These are phyloP conservation scores for Plagodis dolabraria DNA, from an alignment of 2,888 invertebrate genomes.

Conservation along the genomic window DNA sequence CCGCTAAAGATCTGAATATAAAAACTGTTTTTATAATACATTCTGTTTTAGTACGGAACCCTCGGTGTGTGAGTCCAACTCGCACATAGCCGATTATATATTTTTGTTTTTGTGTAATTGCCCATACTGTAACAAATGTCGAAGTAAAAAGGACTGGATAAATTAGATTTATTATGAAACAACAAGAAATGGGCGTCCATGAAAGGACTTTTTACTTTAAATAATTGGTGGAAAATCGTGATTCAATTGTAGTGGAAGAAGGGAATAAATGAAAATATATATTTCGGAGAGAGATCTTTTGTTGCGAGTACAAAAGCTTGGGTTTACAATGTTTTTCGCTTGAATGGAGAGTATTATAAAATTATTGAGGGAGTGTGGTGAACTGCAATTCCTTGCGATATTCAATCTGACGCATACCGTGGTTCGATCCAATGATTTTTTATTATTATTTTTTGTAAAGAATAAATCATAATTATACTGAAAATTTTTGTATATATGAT, in stretches of 20 bases:
- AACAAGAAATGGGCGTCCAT: slow-evolving; percentile 37
- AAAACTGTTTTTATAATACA: no score
- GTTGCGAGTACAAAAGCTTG: slow-evolving; percentile 23
- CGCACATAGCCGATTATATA: no score
- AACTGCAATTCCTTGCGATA: no score
- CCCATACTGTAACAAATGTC: slow-evolving; percentile 7
- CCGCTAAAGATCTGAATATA: no score
- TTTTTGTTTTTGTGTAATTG: slow-evolving; percentile 4
- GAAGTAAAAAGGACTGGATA: slow-evolving; percentile 25
- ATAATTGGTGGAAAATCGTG: slow-evolving; percentile 39
- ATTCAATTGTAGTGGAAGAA: slow-evolving; percentile 34
- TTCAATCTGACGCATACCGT: no score
- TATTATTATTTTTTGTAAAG: no score
- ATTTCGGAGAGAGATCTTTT: slow-evolving; percentile 14
- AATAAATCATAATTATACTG: no score
- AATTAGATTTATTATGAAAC: slow-evolving; percentile 39
- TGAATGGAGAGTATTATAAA: slow-evolving; percentile 13
- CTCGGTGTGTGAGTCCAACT: no score
- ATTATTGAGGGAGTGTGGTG: neutral
- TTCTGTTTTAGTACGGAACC: no score
- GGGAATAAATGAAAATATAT: slow-evolving; percentile 27
- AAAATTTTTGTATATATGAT: no score
- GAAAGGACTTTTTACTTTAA: slow-evolving; percentile 41
- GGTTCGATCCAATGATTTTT: no score
- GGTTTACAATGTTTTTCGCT: slow-evolving; percentile 11